phyloP scores from a whole-genome alignment of 1,140 invertebrate genomes.

The Wasmannia auropunctata region DNA sequence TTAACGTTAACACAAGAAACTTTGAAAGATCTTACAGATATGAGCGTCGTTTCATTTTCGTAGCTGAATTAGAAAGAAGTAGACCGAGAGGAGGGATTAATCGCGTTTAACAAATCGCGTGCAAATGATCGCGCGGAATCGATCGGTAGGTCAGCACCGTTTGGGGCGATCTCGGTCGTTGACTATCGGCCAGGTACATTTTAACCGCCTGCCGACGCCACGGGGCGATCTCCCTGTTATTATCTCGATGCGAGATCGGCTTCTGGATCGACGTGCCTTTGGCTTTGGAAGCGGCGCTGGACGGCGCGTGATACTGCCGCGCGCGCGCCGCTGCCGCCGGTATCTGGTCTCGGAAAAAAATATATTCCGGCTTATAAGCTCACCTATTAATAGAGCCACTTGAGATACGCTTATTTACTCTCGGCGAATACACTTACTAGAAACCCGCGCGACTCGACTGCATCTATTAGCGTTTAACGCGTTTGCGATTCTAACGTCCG shows the following conservation, averaged over 20 bases:
- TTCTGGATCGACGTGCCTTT: slow-evolving; percentile 65
- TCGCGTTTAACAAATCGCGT: not conserved
- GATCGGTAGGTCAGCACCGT: slow-evolving; percentile 58
- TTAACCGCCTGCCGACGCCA: slow-evolving; percentile 3
- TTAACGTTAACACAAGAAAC: not conserved
- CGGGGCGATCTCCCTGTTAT: slow-evolving; percentile 63
- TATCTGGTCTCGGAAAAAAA: slow-evolving; percentile 70
- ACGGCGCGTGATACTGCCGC: slow-evolving; percentile 49
- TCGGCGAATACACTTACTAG: slow-evolving; percentile 31
- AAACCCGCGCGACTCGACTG: slow-evolving; percentile 55
- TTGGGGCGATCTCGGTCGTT: slow-evolving; percentile 34
- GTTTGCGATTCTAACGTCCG: slow-evolving; percentile 14
- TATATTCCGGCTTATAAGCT: slow-evolving; percentile 69
- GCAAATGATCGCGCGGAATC: slow-evolving; percentile 33
- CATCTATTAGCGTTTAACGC: slow-evolving; percentile 68
- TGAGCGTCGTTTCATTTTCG: not conserved
- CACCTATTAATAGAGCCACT: slow-evolving; percentile 76
- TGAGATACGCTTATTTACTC: slow-evolving; percentile 72
- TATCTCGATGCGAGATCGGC: slow-evolving; percentile 66
- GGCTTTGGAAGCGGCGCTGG: slow-evolving; percentile 46
- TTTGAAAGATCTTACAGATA: not conserved
- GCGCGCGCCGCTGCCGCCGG: slow-evolving; percentile 42
- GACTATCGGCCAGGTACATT: slow-evolving; percentile 24
- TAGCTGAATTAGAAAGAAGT: not conserved
- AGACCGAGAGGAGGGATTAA: not conserved